Conservation (phyloP, 1,140 invertebrate species). For the Chlorops oryzae region DNA sequence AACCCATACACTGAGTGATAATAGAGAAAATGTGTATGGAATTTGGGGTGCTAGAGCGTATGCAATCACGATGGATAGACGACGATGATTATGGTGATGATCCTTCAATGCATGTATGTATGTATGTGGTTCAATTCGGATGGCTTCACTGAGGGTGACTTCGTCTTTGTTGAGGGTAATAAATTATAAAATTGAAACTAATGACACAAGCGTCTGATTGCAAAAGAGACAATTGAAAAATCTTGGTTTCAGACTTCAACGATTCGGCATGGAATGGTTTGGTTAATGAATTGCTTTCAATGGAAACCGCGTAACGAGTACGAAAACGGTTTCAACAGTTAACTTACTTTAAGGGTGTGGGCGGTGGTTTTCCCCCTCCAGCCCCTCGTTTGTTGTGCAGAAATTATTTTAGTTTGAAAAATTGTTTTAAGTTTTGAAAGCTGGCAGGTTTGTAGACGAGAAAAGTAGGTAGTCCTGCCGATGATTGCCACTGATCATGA, state of each 20-base stretch:
- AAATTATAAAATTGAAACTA: slow-evolving; percentile 48
- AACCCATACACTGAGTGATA: background rate
- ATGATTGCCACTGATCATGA: no score
- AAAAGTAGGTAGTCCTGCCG: no score
- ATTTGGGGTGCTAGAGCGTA: slow-evolving; percentile 4
- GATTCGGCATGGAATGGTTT: no score
- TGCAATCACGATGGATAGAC: background rate
- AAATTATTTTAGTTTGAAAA: no score
- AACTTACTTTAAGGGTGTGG: no score
- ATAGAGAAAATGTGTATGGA: background rate
- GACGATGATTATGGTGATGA: slow-evolving; percentile 9
- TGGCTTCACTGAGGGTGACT: background rate
- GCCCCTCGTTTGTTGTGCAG: no score
- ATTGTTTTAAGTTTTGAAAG: no score
- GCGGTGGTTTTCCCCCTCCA: no score
- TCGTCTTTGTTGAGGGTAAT: slow-evolving; percentile 38
- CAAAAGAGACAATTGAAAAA: slow-evolving; percentile 15
- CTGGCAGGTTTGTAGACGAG: no score
- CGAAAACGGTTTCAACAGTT: slow-evolving; percentile 35
- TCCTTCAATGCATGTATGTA: background rate
- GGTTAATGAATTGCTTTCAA: slow-evolving; percentile 23
- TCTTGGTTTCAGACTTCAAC: no score
- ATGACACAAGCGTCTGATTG: slow-evolving; percentile 35
- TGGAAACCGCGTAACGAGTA: slow-evolving; percentile 40
- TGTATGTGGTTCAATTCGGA: background rate